phyloP scores from a whole-genome alignment of 2,113 vertebrate genomes.

The Lynx canadensis region DNA sequence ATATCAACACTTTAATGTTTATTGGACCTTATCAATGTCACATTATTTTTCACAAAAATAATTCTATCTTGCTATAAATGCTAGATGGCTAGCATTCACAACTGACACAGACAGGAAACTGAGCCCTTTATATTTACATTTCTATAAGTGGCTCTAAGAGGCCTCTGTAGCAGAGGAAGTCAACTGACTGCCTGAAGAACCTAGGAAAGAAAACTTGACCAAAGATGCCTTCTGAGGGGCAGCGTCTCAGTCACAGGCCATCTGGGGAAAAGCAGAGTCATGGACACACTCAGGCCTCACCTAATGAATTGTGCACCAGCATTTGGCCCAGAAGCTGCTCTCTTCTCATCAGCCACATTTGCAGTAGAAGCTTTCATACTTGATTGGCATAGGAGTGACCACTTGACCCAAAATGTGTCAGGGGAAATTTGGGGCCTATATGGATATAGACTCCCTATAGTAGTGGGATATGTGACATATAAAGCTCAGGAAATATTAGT shows the following conservation, averaged over 20 bases:
- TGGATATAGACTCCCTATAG: not conserved
- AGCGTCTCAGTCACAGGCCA: not conserved
- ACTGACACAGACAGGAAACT: not conserved
- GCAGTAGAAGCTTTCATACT: not conserved
- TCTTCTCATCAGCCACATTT: not conserved
- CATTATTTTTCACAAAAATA: slow-evolving; percentile 16
- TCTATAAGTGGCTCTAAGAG: not conserved
- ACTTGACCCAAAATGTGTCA: not conserved
- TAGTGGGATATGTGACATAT: not conserved
- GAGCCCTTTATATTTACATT: not conserved
- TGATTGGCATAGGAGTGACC: not conserved
- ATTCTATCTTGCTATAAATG: not conserved
- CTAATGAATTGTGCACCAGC: not conserved
- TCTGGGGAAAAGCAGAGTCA: not conserved
- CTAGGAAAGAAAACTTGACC: not conserved
- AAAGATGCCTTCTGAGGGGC: not conserved
- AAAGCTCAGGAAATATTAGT: not conserved
- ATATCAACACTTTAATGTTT: not conserved
- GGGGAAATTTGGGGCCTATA: not conserved
- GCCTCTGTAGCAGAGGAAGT: not conserved
- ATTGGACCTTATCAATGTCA: not conserved
- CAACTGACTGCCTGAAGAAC: not conserved
- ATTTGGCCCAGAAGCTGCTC: not conserved
- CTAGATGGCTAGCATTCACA: not conserved
- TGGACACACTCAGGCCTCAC: not conserved